phyloP scores from a whole-genome alignment of 2,888 invertebrate genomes.

The Eubasilissa splendida region DNA sequence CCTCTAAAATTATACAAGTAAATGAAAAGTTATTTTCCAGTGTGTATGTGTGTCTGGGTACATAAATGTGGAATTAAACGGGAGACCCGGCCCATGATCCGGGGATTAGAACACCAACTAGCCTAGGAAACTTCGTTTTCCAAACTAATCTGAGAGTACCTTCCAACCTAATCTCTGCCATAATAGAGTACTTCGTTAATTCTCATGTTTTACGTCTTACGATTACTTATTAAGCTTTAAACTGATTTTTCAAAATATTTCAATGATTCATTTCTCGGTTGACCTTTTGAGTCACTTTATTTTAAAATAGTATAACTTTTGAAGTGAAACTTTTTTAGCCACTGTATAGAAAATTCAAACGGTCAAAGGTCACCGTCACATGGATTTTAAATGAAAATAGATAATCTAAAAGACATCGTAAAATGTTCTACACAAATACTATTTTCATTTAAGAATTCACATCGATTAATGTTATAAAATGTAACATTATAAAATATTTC shows the following conservation, averaged over 20 bases:
- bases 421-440: too few species aligned
- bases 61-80: slow-evolving; percentile 50
- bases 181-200: slow-evolving; percentile 52
- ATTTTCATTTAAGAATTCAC: too few species aligned
- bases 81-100: slow-evolving; percentile 52
- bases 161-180: slow-evolving; percentile 51
- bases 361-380: too few species aligned
- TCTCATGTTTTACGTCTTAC: slow-evolving; percentile 50
- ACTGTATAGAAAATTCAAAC: too few species aligned
- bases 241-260: background rate
- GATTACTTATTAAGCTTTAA: slow-evolving; percentile 13
- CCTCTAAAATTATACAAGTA: slow-evolving; percentile 50
- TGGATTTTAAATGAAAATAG: too few species aligned
- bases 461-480: too few species aligned
- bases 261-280: background rate
- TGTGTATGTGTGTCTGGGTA: slow-evolving; percentile 38
- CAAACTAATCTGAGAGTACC: slow-evolving; percentile 53
- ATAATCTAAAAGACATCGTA: too few species aligned
- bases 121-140: slow-evolving; percentile 56
- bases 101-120: slow-evolving; percentile 53
- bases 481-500: too few species aligned
- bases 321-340: too few species aligned
- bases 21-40: slow-evolving; percentile 50
- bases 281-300: background rate
- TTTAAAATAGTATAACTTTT: too few species aligned